A percentile compares a stretch with the other conserved stretches of the same genome.
Evolutionary conservation across 2,797 vertebrate species (phyloP).

Genomic region (Rhynchonycteris naso): DNA sequence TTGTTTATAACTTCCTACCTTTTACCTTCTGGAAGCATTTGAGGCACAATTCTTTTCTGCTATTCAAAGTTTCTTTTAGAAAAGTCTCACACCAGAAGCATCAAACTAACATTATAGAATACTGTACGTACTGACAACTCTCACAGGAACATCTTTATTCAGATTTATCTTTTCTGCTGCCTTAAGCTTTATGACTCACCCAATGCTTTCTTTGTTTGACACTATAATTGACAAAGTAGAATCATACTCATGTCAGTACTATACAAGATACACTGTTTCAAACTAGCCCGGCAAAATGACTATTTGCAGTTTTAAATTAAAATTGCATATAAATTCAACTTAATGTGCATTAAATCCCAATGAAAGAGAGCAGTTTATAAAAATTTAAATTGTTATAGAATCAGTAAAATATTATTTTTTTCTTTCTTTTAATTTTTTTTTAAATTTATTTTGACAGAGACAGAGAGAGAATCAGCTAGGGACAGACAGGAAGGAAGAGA

Average conservation of each 20-base stretch:
- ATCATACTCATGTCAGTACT: slow-evolving; percentile 28
- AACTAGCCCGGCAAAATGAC: neutral
- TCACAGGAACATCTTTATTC: neutral
- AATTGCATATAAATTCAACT: slow-evolving; percentile 44
- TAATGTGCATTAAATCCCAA: slow-evolving; percentile 30
- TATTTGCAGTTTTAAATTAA: slow-evolving; percentile 56
- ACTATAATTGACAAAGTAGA: neutral
- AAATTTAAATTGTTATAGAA: slow-evolving; percentile 46
- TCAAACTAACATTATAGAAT: neutral
- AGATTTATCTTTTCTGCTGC: slow-evolving; percentile 27
- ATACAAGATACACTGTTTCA: slow-evolving; percentile 33
- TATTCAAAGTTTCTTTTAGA: neutral
- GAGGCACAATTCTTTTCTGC: neutral
- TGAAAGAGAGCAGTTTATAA: slow-evolving; percentile 37
- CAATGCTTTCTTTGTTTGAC: neutral
- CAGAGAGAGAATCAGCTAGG: no score
- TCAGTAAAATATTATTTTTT: slow-evolving; percentile 28
- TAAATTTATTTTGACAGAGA: no score
- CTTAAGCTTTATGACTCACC: neutral
- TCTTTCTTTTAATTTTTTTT: no score
- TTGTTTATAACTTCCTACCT: neutral
- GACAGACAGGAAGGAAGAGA: no score
- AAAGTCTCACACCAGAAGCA: neutral
- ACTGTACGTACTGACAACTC: neutral
- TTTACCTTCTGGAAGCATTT: slow-evolving; percentile 17